Conservation (phyloP, 2,113 vertebrate species). For the Neomonachus schauinslandi region DNA sequence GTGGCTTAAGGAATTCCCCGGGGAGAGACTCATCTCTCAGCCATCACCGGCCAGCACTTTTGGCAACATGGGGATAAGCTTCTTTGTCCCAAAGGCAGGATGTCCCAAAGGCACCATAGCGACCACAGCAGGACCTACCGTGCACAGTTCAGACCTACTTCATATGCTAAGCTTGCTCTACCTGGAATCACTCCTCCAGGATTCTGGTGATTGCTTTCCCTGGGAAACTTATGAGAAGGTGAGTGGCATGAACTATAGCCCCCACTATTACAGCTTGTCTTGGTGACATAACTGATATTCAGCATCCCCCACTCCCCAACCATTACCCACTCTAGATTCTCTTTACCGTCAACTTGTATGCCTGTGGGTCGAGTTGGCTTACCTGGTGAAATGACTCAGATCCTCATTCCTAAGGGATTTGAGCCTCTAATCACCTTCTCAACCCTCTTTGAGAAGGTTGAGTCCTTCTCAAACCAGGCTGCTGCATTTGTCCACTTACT, state of each 20-base stretch:
- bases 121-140: too few relatives aligned
- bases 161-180: not conserved
- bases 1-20: not conserved
- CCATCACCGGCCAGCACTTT: not conserved
- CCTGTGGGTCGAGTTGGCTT: not conserved
- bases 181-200: not conserved
- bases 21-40: not conserved
- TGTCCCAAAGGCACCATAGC: not conserved
- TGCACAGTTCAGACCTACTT: not conserved
- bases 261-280: not conserved
- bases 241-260: not conserved
- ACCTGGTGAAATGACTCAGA: not conserved
- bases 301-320: not conserved
- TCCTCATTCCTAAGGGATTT: not conserved
- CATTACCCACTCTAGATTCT: not conserved
- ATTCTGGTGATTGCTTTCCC: not conserved
- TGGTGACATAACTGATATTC: not conserved
- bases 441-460: too few relatives aligned
- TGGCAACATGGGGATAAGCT: not conserved
- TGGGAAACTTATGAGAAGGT: not conserved
- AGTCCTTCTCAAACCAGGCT: not conserved
- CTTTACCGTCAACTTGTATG: not conserved
- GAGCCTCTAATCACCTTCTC: not conserved
- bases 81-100: not conserved
- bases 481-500: not conserved